Evolutionary conservation across 1,140 invertebrate species (phyloP).

Genomic region (Cotesia typhae): DNA sequence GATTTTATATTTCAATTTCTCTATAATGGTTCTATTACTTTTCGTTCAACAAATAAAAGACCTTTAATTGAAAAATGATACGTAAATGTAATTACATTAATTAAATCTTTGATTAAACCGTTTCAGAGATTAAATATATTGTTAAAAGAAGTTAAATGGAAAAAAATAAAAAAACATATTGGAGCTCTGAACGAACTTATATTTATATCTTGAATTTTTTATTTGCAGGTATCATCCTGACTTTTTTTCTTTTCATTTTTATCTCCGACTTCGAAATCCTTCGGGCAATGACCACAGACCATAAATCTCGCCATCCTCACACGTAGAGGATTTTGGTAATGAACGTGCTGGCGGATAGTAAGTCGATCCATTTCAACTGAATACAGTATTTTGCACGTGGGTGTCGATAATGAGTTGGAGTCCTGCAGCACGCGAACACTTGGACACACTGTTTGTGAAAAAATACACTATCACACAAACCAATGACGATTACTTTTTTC

Average conservation of each 20-base stretch:
- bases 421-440: slow-evolving; percentile 22
- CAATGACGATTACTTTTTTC: background rate
- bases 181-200: background rate
- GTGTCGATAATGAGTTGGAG: slow-evolving; percentile 43
- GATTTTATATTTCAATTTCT: no score
- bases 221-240: background rate
- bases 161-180: background rate
- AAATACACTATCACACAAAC: background rate
- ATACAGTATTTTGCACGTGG: slow-evolving; percentile 35
- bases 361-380: slow-evolving; percentile 36
- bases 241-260: background rate
- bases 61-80: no score
- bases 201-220: background rate
- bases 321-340: slow-evolving; percentile 17
- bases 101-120: no score
- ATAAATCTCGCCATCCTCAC: slow-evolving; percentile 16
- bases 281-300: slow-evolving; percentile 9
- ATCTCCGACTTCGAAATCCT: slow-evolving; percentile 9
- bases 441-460: slow-evolving; percentile 7
- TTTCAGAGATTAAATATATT: no score
- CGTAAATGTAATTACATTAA: no score
- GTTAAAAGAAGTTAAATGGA: background rate
- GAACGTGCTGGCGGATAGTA: slow-evolving; percentile 19
- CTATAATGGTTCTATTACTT: no score
- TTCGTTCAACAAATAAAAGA: no score